Conservation (phyloP, 2,113 vertebrate genomes). For the Seriola rivoliana region DNA sequence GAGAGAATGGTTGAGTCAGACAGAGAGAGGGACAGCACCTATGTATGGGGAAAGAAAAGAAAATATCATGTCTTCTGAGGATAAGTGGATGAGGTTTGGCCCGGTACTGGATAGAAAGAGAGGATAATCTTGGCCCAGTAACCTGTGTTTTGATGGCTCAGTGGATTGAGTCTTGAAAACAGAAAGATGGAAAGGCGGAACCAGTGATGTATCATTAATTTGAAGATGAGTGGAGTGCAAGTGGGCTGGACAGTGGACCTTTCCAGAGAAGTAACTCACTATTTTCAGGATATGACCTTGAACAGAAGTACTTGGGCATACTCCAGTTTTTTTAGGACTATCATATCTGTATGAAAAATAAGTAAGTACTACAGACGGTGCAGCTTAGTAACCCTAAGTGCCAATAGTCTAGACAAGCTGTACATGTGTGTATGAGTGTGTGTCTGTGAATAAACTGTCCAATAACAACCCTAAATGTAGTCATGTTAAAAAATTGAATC, state of each 20-base stretch:
- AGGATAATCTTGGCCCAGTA: conserved; percentile 57
- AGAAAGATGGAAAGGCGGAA: conserved; percentile 41
- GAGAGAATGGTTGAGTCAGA: conserved; percentile 50
- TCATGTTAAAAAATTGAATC: background rate
- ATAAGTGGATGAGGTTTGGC: conserved; percentile 56
- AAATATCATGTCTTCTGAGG: conserved; percentile 40
- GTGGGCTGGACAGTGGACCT: conserved; percentile 14
- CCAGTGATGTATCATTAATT: conserved; percentile 45
- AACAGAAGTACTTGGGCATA: background rate
- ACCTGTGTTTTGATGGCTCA: conserved; percentile 59
- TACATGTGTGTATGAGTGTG: background rate
- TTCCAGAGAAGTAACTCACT: conserved; percentile 28
- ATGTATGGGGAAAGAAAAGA: conserved; percentile 6
- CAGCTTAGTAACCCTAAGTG: background rate
- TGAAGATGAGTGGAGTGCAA: conserved; percentile 39
- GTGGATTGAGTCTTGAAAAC: conserved; percentile 43
- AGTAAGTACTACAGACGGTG: background rate
- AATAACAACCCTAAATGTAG: background rate
- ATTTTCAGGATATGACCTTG: conserved; percentile 46
- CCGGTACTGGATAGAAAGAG: conserved; percentile 14
- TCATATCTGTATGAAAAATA: too few species aligned
- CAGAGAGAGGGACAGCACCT: conserved; percentile 26
- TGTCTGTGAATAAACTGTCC: background rate
- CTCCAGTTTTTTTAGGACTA: conserved; percentile 19
- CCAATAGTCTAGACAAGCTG: background rate